These are phyloP conservation scores for Trachelus tabidus DNA, from an alignment of 2,888 invertebrate genomes.

Conservation along the genomic window DNA sequence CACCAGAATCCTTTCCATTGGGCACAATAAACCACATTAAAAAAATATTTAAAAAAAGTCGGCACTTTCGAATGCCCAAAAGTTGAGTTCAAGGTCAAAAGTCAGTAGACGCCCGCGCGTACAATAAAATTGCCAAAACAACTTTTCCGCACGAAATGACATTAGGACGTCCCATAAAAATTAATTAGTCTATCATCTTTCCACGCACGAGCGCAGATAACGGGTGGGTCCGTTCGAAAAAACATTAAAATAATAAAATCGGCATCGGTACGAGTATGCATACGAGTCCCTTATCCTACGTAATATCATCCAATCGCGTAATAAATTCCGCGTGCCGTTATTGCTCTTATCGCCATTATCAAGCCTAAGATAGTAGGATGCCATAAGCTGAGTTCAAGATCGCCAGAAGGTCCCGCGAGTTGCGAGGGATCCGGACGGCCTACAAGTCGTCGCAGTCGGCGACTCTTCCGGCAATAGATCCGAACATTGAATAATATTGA, in stretches of 20 bases:
- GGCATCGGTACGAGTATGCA: not conserved
- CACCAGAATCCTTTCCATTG: not conserved
- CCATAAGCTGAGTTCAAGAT: constrained; percentile 1
- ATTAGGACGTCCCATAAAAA: not conserved
- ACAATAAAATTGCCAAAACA: not conserved
- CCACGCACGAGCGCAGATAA: not conserved
- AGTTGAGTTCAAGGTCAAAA: not conserved
- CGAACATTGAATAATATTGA: constrained; percentile 18
- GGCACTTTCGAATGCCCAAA: not conserved
- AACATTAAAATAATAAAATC: not conserved
- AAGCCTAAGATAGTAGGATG: not conserved
- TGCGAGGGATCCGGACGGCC: not conserved
- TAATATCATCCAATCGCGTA: not conserved
- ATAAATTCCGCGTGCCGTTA: not conserved
- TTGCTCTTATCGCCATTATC: not conserved
- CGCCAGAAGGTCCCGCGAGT: not conserved
- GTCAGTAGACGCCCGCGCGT: not conserved
- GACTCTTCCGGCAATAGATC: constrained; percentile 6
- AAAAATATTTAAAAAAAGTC: not conserved
- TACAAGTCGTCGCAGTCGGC: not conserved
- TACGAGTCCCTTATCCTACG: not conserved
- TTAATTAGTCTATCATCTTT: no score
- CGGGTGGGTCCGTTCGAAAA: not conserved
- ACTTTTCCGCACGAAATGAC: not conserved
- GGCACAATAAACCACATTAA: not conserved